A percentile compares a stretch with the other conserved stretches of the same genome.
These are phyloP conservation scores for Pollicipes pollicipes DNA, from an alignment of 1,140 invertebrate genomes.

Conservation along the genomic window DNA sequence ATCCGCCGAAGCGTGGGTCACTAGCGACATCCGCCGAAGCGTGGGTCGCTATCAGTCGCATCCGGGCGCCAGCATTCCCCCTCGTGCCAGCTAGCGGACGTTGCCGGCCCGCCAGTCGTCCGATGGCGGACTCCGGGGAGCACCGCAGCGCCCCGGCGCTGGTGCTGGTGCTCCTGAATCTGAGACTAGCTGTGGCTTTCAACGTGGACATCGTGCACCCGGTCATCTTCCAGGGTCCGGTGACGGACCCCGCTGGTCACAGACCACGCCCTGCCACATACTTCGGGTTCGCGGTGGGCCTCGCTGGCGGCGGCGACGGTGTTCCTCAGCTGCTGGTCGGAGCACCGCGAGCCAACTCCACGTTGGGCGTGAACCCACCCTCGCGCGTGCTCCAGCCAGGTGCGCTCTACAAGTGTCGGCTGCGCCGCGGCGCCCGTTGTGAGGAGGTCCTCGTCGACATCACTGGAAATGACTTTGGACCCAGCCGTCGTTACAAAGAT, in stretches of 20 bases:
- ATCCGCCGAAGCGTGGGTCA: no score
- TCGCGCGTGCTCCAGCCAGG: constrained; percentile 1
- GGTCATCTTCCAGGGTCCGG: background rate
- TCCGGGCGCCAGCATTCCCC: no score
- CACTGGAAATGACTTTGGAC: background rate
- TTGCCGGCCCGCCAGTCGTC: no score
- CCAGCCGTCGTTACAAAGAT: constrained; percentile 7
- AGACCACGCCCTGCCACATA: background rate
- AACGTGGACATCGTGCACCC: background rate
- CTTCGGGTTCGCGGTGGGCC: constrained; percentile 8
- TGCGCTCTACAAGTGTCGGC: constrained; percentile 4
- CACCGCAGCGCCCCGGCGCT: no score
- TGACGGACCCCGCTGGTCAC: constrained; percentile 1
- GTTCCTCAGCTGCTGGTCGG: background rate
- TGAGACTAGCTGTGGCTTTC: no score
- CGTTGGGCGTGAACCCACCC: background rate
- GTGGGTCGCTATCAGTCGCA: no score
- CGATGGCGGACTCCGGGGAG: no score
- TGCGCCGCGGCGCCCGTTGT: constrained; percentile 3
- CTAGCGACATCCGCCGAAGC: no score
- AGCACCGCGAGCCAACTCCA: constrained; percentile 7
- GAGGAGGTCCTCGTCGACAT: constrained; percentile 4
- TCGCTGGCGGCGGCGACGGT: background rate
- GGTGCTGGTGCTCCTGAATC: no score
- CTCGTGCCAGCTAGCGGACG: no score